Percentiles rank a stretch among this genome's conserved stretches.
phyloP scores from a whole-genome alignment of 2,888 invertebrate species.

The Tachystola acroxantha region DNA sequence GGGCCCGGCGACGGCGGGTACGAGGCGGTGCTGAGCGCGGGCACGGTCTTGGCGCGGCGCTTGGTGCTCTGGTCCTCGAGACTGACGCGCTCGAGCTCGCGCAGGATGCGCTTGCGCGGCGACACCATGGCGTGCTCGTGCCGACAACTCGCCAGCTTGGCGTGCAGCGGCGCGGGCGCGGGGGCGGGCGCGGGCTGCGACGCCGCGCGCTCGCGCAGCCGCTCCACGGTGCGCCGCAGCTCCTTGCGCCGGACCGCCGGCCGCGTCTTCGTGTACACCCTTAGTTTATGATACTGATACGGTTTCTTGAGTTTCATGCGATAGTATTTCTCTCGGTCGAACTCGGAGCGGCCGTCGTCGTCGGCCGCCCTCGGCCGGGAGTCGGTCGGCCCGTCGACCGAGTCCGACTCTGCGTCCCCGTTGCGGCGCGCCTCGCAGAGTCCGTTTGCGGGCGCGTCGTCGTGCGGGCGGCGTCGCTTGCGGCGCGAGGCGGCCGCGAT shows the following conservation, averaged over 20 bases:
- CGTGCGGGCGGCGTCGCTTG: conserved; percentile 49
- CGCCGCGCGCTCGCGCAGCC: conserved; percentile 56
- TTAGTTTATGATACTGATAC: conserved; percentile 70
- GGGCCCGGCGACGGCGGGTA: conserved; percentile 45
- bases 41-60: conserved; percentile 71
- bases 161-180: conserved; percentile 63
- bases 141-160: conserved; percentile 61
- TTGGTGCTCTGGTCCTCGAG: conserved; percentile 83
- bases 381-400: conserved; percentile 31
- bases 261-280: conserved; percentile 67
- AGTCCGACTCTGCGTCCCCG: conserved; percentile 39
- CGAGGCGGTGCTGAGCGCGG: conserved; percentile 35
- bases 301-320: conserved; percentile 74
- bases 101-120: conserved; percentile 88
- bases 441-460: conserved; percentile 40
- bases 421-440: conserved; percentile 45
- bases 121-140: conserved; percentile 83
- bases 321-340: conserved; percentile 64
- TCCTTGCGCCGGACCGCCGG: conserved; percentile 50
- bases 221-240: conserved; percentile 48
- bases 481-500: conserved; percentile 75
- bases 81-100: conserved; percentile 88
- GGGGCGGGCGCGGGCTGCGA: conserved; percentile 58
- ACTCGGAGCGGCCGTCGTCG: conserved; percentile 52
- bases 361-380: conserved; percentile 39